phyloP scores from a whole-genome alignment of 2,113 vertebrate species.

The Nibea albiflora region DNA sequence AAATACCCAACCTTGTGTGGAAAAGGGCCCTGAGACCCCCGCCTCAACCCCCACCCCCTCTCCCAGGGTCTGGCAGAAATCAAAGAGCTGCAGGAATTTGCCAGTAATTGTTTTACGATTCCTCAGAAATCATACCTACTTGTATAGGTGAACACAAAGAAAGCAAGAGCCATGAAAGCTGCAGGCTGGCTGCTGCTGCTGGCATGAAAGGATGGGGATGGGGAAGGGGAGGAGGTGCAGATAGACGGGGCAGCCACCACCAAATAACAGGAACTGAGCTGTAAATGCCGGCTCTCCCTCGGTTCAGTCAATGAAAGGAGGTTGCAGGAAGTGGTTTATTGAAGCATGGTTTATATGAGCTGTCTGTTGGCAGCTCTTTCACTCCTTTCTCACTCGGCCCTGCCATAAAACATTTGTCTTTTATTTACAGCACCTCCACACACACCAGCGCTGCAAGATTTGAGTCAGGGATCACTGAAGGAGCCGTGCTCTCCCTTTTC shows the following conservation, averaged over 20 bases:
- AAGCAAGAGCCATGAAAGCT: conserved; percentile 84
- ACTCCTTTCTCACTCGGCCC: conserved; percentile 63
- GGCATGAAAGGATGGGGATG: conserved; percentile 86
- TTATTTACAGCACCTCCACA: conserved; percentile 49
- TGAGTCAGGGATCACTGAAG: conserved; percentile 6
- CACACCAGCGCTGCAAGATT: conserved; percentile 23
- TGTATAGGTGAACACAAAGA: conserved; percentile 89
- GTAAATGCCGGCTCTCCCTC: conserved; percentile 90
- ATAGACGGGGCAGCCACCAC: conserved; percentile 82
- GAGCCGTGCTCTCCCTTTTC: not conserved
- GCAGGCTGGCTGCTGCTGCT: conserved; percentile 84
- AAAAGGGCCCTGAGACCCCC: conserved; percentile 21
- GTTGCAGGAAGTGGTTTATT: conserved; percentile 88
- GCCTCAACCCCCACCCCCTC: not conserved
- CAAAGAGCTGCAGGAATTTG: conserved; percentile 87
- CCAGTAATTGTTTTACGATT: conserved; percentile 92
- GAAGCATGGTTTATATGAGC: conserved; percentile 84
- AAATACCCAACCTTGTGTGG: conserved; percentile 2
- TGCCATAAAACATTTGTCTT: conserved; percentile 77
- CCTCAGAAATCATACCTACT: conserved; percentile 89
- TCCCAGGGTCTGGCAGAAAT: conserved; percentile 79
- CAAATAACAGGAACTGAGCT: conserved; percentile 92
- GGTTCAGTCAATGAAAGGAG: conserved; percentile 87
- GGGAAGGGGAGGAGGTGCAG: conserved; percentile 72
- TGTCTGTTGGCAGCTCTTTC: conserved; percentile 80